These are phyloP conservation scores for Paradoxurus hermaphroditus DNA, from an alignment of 2,113 vertebrate species.

Conservation along the genomic window DNA sequence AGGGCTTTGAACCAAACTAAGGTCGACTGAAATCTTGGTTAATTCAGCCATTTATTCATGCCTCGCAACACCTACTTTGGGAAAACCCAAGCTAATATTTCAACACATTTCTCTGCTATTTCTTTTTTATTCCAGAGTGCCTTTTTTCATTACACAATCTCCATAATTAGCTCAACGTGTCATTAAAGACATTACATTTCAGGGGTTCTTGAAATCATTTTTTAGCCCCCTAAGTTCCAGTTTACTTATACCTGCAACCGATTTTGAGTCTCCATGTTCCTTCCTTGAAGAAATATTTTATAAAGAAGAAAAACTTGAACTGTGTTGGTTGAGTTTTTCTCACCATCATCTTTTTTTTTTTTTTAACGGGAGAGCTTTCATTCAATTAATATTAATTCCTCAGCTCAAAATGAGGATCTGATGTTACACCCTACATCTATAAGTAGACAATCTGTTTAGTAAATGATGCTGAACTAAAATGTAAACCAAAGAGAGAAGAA, in stretches of 20 bases:
- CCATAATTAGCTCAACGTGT: neutral
- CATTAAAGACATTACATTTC: constrained; percentile 44
- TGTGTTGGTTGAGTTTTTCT: constrained; percentile 3
- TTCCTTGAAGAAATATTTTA: constrained; percentile 6
- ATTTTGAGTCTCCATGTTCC: neutral
- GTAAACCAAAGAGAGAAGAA: neutral
- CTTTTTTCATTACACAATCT: constrained; percentile 10
- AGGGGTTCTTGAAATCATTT: constrained; percentile 26
- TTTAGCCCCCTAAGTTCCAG: constrained; percentile 23
- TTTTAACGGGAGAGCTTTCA: neutral
- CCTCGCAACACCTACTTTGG: neutral
- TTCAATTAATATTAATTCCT: constrained; percentile 47
- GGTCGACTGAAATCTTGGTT: neutral
- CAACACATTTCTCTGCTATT: constrained; percentile 31
- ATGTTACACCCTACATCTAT: neutral
- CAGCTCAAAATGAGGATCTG: neutral
- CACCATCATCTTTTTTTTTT: neutral
- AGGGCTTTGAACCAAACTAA: constrained; percentile 7
- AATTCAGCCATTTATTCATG: constrained; percentile 6
- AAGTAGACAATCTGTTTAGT: neutral
- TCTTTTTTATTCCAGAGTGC: neutral
- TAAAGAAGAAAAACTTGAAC: neutral
- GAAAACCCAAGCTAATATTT: constrained; percentile 14
- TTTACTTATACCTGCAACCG: constrained; percentile 38
- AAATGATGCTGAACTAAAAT: neutral